phyloP scores from a whole-genome alignment of 2,888 invertebrate genomes.

The Copidosoma aretas region DNA sequence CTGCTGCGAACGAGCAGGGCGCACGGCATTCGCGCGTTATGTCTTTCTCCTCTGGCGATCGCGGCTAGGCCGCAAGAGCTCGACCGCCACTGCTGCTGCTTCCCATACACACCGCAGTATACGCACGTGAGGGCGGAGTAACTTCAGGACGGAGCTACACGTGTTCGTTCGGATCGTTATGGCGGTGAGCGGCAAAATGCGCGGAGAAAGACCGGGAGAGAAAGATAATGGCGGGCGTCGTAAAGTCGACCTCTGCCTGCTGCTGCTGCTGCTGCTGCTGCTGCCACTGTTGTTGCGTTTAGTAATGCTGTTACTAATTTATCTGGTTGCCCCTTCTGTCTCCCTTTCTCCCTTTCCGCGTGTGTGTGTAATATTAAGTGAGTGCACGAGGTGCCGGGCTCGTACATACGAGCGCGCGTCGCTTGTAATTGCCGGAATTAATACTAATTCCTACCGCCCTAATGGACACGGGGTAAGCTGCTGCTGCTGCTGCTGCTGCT shows the following conservation, averaged over 20 bases:
- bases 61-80: too few species aligned
- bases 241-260: conserved; percentile 1
- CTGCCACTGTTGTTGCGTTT: conserved; percentile 10
- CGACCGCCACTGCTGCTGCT: too few species aligned
- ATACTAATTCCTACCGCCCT: too few species aligned
- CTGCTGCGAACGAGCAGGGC: not conserved
- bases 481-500: too few species aligned
- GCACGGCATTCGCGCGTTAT: not conserved
- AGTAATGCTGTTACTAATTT: conserved; percentile 20
- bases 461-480: too few species aligned
- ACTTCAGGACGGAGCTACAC: conserved; percentile 11
- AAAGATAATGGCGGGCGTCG: conserved; percentile 19
- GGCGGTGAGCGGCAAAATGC: conserved; percentile 1
- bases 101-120: not conserved
- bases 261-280: too few species aligned
- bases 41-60: not conserved
- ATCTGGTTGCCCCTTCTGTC: conserved; percentile 6
- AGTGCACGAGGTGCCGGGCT: not conserved
- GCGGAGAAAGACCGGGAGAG: conserved; percentile 3
- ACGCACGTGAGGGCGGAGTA: not conserved
- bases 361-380: not conserved
- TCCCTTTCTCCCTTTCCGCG: not conserved
- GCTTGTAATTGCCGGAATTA: too few species aligned
- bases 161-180: conserved; percentile 26
- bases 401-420: too few species aligned